A percentile compares a stretch with the other conserved stretches of the same genome.
Evolutionary conservation across 2,888 invertebrate species (phyloP).

Genomic region (Hyalella azteca): DNA sequence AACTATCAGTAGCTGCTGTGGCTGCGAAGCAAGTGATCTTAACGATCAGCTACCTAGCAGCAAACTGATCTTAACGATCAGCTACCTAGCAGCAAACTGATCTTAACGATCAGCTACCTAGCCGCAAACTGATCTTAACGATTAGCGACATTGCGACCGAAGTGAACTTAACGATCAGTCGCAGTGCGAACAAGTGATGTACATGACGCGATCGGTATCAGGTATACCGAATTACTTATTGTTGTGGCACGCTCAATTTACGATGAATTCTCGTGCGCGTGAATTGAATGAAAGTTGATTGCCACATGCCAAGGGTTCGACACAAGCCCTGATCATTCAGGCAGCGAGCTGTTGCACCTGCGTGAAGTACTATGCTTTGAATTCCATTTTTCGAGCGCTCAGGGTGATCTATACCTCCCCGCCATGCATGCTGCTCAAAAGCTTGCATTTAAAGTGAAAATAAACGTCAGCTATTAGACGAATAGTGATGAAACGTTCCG

Average conservation of each 20-base stretch:
- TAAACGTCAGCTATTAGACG: conserved; percentile 9
- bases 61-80: too few relatives aligned
- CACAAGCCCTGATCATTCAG: too few relatives aligned
- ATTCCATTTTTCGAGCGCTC: too few relatives aligned
- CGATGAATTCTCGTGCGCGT: conserved; percentile 8
- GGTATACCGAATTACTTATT: conserved; percentile 18
- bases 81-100: too few relatives aligned
- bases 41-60: too few relatives aligned
- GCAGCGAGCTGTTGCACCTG: too few relatives aligned
- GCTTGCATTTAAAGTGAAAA: conserved; percentile 27
- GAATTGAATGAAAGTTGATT: conserved; percentile 26
- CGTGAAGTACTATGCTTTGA: too few relatives aligned
- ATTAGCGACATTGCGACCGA: too few relatives aligned
- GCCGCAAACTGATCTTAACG: too few relatives aligned
- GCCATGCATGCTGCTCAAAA: neutral
- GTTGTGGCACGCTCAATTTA: conserved; percentile 18
- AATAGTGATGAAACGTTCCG: conserved; percentile 24
- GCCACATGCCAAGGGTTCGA: neutral
- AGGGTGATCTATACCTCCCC: neutral
- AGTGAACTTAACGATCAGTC: neutral
- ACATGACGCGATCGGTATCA: conserved; percentile 24
- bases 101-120: too few relatives aligned
- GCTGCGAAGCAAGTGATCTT: too few relatives aligned
- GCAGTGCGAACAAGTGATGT: neutral
- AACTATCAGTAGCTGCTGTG: too few relatives aligned